Evolutionary conservation across 2,113 vertebrate species (phyloP).

Genomic region (Sus scrofa): T2T-Sscrofa CM000820.6:32122001-32122500

Average conservation of each 20-base stretch:
- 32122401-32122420: slow-evolving; percentile 99
- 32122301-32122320: slow-evolving; percentile 98
- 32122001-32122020: neutral
- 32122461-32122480: neutral
- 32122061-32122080: neutral
- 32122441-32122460: slow-evolving; percentile 66
- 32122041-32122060: neutral
- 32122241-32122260: slow-evolving; percentile 40
- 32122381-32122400: slow-evolving; percentile 99
- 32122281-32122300: slow-evolving; percentile 97
- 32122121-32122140: neutral
- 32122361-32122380: slow-evolving; percentile 98
- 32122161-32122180: neutral
- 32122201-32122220: neutral
- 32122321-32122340: slow-evolving; percentile 98
- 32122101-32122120: neutral
- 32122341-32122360: slow-evolving; percentile 98
- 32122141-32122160: neutral
- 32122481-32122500: neutral
- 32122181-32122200: neutral
- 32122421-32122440: slow-evolving; percentile 98
- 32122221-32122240: neutral
- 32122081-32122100: neutral
- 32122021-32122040: neutral
- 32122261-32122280: slow-evolving; percentile 85